Percentiles rank a stretch among this genome's conserved stretches.
phyloP scores from a whole-genome alignment of 2,888 invertebrate species.

The Bimastos eiseni region DNA sequence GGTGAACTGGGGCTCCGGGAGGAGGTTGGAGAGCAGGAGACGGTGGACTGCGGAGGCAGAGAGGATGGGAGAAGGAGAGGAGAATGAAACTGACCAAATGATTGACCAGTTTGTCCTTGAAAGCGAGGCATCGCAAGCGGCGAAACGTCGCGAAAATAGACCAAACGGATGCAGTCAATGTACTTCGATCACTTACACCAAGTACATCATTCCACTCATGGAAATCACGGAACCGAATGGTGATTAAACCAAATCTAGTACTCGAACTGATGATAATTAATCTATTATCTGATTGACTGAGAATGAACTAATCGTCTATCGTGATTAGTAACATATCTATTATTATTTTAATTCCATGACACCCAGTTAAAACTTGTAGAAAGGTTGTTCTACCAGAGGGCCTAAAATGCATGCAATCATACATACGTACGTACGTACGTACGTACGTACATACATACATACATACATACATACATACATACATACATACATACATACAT shows the following conservation, averaged over 20 bases:
- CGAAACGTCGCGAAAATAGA: background rate
- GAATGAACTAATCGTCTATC: background rate
- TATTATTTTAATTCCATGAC: background rate
- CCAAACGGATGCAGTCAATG: background rate
- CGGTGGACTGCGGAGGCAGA: background rate
- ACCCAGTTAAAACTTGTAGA: background rate
- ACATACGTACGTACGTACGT: too few species aligned
- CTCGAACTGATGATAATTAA: background rate
- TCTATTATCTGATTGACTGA: background rate
- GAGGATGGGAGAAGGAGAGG: constrained; percentile 2
- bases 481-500: background rate
- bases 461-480: background rate
- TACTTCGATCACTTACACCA: background rate
- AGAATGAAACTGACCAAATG: background rate
- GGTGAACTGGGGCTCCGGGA: background rate
- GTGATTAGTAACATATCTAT: background rate
- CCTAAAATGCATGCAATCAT: background rate
- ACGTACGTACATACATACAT: background rate
- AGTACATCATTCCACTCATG: constrained; percentile 19
- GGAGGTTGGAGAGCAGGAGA: background rate
- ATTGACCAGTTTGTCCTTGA: background rate
- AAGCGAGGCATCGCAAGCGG: background rate
- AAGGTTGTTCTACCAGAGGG: background rate
- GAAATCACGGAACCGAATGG: constrained; percentile 15
- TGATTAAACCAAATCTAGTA: background rate